phyloP scores from a whole-genome alignment of 2,797 vertebrate species.

The Chaenodraco wilsoni region DNA sequence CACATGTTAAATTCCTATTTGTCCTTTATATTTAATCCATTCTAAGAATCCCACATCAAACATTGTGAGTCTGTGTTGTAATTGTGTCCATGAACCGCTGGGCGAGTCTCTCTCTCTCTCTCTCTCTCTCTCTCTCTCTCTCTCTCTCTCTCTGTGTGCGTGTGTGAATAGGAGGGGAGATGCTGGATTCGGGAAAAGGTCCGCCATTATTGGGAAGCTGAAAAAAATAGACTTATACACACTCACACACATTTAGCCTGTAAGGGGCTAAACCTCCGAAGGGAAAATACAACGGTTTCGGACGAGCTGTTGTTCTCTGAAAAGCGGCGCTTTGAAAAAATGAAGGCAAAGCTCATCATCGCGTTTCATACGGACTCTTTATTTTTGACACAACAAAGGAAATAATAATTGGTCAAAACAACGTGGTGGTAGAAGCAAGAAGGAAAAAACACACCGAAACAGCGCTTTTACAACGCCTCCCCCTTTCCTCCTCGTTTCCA shows the following conservation, averaged over 20 bases:
- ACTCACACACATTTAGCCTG: constrained; percentile 74
- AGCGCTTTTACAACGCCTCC: constrained; percentile 65
- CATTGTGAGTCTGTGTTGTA: constrained; percentile 67
- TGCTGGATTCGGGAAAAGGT: constrained; percentile 83
- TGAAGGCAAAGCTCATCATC: constrained; percentile 27
- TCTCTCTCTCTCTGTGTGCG: constrained; percentile 15
- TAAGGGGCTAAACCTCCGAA: constrained; percentile 47
- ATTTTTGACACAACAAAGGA: constrained; percentile 87
- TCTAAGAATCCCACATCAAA: constrained; percentile 6
- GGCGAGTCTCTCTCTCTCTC: constrained; percentile 76
- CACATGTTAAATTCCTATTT: background rate
- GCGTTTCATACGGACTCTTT: constrained; percentile 60
- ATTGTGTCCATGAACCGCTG: constrained; percentile 82
- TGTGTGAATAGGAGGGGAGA: constrained; percentile 75
- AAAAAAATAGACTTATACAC: constrained; percentile 75
- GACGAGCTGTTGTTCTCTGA: constrained; percentile 22
- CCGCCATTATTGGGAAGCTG: constrained; percentile 88
- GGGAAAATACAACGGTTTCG: constrained; percentile 29
- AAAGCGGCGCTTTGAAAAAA: constrained; percentile 4
- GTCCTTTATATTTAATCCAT: background rate
- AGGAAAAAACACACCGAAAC: constrained; percentile 77
- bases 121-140: constrained; percentile 59
- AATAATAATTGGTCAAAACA: constrained; percentile 86
- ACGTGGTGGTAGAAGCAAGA: constrained; percentile 84
- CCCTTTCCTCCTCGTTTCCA: constrained; percentile 56